These are phyloP conservation scores for Semnornis frantzii DNA, from an alignment of 2,113 vertebrate species.

Conservation along the genomic window DNA sequence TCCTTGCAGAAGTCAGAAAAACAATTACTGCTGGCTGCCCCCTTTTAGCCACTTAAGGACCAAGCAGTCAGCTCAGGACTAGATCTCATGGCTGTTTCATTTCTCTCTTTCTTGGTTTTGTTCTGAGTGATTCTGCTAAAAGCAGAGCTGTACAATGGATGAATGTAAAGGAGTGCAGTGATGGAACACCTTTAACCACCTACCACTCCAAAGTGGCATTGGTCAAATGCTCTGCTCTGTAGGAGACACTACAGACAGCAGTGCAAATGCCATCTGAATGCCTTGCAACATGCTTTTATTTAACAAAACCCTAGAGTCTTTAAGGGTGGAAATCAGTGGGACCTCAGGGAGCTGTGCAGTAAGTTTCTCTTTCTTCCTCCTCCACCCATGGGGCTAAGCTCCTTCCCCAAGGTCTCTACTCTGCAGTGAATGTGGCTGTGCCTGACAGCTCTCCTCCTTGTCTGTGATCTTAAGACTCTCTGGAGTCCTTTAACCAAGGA, in stretches of 20 bases:
- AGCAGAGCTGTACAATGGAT: neutral
- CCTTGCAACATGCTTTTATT: neutral
- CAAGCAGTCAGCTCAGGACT: fast-evolving
- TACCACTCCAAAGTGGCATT: neutral
- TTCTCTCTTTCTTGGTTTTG: neutral
- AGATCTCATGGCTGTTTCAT: fast-evolving
- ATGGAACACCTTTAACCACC: neutral
- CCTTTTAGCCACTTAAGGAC: neutral
- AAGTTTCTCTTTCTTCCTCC: neutral
- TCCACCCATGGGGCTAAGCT: neutral
- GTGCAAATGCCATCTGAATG: neutral
- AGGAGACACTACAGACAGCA: neutral
- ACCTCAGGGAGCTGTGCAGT: neutral
- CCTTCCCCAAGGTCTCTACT: neutral
- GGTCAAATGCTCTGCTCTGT: neutral
- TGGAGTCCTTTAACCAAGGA: neutral
- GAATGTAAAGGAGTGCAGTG: neutral
- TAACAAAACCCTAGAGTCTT: neutral
- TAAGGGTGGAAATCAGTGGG: neutral
- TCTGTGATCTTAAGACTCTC: neutral
- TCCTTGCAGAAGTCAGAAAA: neutral
- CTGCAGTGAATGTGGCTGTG: neutral
- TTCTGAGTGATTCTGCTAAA: neutral
- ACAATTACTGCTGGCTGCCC: neutral
- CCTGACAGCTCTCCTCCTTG: fast-evolving